Conservation (phyloP, 2,113 vertebrate species). For the Fukomys damarensis region DNA sequence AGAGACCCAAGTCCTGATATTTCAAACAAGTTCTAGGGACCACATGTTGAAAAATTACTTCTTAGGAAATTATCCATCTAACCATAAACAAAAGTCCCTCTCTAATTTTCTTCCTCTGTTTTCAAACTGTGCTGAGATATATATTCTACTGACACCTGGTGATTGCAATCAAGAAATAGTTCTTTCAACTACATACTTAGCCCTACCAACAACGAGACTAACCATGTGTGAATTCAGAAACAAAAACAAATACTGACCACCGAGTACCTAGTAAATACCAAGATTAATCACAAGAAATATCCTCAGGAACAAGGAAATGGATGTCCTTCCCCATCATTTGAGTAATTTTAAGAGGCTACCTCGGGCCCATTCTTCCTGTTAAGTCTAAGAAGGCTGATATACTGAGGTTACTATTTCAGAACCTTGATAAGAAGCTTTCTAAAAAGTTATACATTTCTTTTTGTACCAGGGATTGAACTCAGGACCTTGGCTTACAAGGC, state of each 20-base stretch:
- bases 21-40: background rate
- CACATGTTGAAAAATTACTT: background rate
- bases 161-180: background rate
- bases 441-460: no score
- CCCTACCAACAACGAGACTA: background rate
- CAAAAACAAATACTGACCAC: background rate
- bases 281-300: background rate
- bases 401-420: background rate
- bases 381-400: background rate
- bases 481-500: no score
- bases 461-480: no score
- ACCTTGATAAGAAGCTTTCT: background rate
- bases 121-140: constrained; percentile 48
- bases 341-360: background rate
- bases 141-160: background rate
- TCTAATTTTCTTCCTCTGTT: background rate
- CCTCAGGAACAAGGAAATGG: background rate
- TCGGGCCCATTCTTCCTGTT: background rate
- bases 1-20: background rate
- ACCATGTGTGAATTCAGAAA: constrained; percentile 28
- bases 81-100: constrained; percentile 22
- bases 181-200: background rate
- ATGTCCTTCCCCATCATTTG: background rate
- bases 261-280: background rate
- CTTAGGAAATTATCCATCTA: constrained; percentile 6